phyloP scores from a whole-genome alignment of 2,888 invertebrate genomes.

The Drosophila seclusa region DNA sequence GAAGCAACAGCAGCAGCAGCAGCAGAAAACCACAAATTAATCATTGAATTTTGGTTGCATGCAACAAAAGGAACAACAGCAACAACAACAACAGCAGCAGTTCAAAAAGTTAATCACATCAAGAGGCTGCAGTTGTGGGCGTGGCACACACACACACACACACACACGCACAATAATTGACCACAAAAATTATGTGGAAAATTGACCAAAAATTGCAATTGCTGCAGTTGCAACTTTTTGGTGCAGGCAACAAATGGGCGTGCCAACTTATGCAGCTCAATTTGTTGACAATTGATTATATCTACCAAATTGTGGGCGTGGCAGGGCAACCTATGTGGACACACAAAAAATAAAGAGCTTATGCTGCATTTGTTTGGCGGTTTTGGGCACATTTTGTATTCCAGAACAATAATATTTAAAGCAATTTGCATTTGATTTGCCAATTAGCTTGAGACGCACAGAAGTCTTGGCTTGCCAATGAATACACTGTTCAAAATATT shows the following conservation, averaged over 20 bases:
- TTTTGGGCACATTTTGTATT: slow-evolving; percentile 40
- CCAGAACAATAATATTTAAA: slow-evolving; percentile 22
- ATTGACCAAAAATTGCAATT: slow-evolving; percentile 75
- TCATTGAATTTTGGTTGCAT: slow-evolving; percentile 43
- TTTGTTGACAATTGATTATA: slow-evolving; percentile 60
- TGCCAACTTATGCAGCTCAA: slow-evolving; percentile 39
- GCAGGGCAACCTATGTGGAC: not conserved
- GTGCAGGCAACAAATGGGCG: slow-evolving; percentile 11
- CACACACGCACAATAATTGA: slow-evolving; percentile 30
- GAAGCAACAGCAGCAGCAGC: slow-evolving; percentile 17
- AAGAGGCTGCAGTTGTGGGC: slow-evolving; percentile 29
- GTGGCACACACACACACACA: slow-evolving; percentile 18
- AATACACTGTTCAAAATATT: slow-evolving; percentile 6
- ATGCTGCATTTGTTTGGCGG: slow-evolving; percentile 76
- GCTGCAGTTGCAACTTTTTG: slow-evolving; percentile 54
- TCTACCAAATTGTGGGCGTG: slow-evolving; percentile 32
- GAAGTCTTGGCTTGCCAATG: not conserved
- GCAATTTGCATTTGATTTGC: slow-evolving; percentile 11
- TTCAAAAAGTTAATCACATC: slow-evolving; percentile 68
- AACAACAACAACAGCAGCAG: slow-evolving; percentile 21
- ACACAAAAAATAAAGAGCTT: slow-evolving; percentile 45
- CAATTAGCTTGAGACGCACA: slow-evolving; percentile 24
- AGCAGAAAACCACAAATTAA: slow-evolving; percentile 52
- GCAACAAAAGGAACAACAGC: slow-evolving; percentile 23
- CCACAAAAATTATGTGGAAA: slow-evolving; percentile 74